phyloP scores from a whole-genome alignment of 1,140 invertebrate species.

The Papilio polytes region DNA sequence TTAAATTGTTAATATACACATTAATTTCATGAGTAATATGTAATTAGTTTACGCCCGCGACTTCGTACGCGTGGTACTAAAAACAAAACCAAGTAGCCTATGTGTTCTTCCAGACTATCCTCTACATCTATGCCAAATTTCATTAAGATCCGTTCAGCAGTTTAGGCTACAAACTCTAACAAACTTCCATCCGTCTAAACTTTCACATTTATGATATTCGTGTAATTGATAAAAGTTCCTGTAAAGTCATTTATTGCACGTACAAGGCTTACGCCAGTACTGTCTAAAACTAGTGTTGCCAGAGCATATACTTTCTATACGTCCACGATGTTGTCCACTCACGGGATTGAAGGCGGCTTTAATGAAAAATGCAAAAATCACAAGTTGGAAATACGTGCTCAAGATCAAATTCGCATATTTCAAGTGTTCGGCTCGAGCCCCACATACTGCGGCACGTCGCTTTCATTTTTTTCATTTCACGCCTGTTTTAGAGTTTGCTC shows the following conservation, averaged over 20 bases:
- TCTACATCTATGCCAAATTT: no score
- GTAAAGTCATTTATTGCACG: neutral
- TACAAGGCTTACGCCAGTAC: neutral
- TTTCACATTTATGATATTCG: no score
- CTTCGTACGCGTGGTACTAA: no score
- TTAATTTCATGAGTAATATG: no score
- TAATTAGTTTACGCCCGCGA: no score
- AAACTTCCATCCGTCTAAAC: no score
- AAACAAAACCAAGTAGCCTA: no score
- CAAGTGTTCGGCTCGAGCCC: constrained; percentile 10
- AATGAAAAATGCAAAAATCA: constrained; percentile 40
- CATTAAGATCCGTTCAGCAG: no score
- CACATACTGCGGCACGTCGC: constrained; percentile 24
- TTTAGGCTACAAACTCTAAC: no score
- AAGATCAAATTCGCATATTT: constrained; percentile 39
- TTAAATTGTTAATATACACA: no score
- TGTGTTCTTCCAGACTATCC: no score
- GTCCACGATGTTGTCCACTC: constrained; percentile 3
- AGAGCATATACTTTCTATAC: neutral
- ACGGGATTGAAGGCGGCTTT: constrained; percentile 6
- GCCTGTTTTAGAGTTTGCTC: constrained; percentile 25
- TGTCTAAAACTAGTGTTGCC: neutral
- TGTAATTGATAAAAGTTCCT: no score
- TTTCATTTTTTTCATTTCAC: constrained; percentile 24
- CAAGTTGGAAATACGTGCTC: constrained; percentile 37